Evolutionary conservation across 2,888 invertebrate genomes (phyloP), one percentile per base, ranked within the genome.

Genomic region (Micoletzkya japonica): DNA sequence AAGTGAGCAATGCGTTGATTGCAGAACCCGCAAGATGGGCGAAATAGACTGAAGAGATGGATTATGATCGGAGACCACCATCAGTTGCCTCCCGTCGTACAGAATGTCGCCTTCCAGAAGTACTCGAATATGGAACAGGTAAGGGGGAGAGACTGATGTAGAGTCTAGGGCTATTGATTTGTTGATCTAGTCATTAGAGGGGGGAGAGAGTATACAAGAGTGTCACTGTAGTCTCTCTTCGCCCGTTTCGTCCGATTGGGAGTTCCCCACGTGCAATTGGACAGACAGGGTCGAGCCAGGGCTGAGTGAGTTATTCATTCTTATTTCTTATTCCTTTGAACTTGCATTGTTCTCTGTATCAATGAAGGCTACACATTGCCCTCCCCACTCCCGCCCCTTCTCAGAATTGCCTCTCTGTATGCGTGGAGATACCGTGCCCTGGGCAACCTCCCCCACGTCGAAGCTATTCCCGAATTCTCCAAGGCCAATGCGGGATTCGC

Each of bases 21-120:
- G 71, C 76, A 89, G 88, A 97, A 97, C 87, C 96, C 97, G 0
- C 91, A 95, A 86, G 95, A 98, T 86, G 96, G 95, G 0, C 91
- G 91, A 78, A 96, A 95, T 85, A 90, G 97, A 0, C 88, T 99
- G 72, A 99, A 99, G 87, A 90, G 98, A 24, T 99, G 98, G 97
- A 96, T 99, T 81, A 99, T 99, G 98, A 99, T 99, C 83, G 98
- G 98, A 0, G 97, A 90, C 88, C 98, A 99, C 87, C 95, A 98
- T 87, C 98, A 99, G 87, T 88, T 99, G 79, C 98, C 98, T 0
- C 98, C 98, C 0, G 96, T 99, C 17, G 96, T 99, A 59, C 98
- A 99, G 88, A 99, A 99, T 87, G 96, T 97, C 93, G 97, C 98
- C 7, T 98, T 98, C 88, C 97, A 99, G 63, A 68, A 68, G 44